A percentile compares a stretch with the other conserved stretches of the same genome.
These are phyloP conservation scores for Cydia fagiglandana DNA, from an alignment of 1,140 invertebrate species.

Conservation along the genomic window DNA sequence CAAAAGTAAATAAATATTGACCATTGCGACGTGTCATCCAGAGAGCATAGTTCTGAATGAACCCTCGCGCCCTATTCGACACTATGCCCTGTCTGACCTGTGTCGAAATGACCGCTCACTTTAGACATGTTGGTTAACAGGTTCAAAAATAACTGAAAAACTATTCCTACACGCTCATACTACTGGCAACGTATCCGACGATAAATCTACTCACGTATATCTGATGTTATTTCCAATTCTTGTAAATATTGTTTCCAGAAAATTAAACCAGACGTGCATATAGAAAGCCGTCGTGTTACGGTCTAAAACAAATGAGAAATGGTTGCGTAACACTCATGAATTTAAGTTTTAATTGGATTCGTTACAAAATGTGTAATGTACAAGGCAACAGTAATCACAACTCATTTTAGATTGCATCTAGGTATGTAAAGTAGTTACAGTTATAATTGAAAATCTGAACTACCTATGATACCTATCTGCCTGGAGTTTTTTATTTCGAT, in stretches of 20 bases:
- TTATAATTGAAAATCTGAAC: too few relatives aligned
- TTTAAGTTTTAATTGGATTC: conserved; percentile 46
- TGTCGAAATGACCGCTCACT: conserved; percentile 64
- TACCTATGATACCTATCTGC: too few relatives aligned
- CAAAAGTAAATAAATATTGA: conserved; percentile 47
- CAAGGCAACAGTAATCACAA: conserved; percentile 13
- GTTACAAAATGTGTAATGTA: conserved; percentile 43
- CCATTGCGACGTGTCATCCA: conserved; percentile 51
- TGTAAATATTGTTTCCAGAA: conserved; percentile 13
- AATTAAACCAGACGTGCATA: conserved; percentile 35
- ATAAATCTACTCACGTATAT: conserved; percentile 35
- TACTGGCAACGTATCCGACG: conserved; percentile 46
- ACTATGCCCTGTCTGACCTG: conserved; percentile 50
- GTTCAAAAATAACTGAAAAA: conserved; percentile 52
- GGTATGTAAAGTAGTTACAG: background rate
- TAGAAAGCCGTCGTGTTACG: conserved; percentile 49
- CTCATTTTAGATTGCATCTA: conserved; percentile 25
- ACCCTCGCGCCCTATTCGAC: conserved; percentile 39
- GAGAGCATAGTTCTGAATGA: conserved; percentile 48
- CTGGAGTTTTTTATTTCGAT: too few relatives aligned
- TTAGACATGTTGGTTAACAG: conserved; percentile 45
- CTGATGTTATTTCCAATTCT: background rate
- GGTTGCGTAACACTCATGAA: conserved; percentile 44
- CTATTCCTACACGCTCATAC: conserved; percentile 36
- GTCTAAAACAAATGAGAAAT: conserved; percentile 50